Base-by-base conservation (phyloP, 2,113 vertebrate species). In the Etheostoma cragini region DNA sequence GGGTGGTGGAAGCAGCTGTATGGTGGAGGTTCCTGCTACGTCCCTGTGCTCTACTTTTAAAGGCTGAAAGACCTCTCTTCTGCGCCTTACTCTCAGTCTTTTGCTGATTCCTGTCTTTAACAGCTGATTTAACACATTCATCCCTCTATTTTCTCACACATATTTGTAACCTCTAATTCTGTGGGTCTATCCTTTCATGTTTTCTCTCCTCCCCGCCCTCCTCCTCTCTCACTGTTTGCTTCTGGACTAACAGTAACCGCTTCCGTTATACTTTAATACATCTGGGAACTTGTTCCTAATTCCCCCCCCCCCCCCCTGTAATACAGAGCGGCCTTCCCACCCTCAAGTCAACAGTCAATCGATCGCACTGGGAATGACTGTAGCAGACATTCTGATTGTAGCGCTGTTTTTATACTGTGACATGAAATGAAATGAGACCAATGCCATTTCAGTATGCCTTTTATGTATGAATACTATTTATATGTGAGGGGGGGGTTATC, bases 361-460 rank as follows among this genome's bases (percentile, higher is more conserved):
- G 6, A 65, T 84, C 6, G 8, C 82, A 72, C 52, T 49, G 47
- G 83, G 86, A 91, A 81, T 81, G 76, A 83, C 83, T 90, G 81
- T 80, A 71, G 70, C 67, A 88, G 78, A 87, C 80, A 63, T 87
- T 92, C 78, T 89, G 86, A 88, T 85, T 92, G 84, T 83, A 76
- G 71, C 7, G 30, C 68, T 74, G 69, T 63, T 84, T 81, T 79
- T 70, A 66, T 80, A 68, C 84, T 77, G 75, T 76, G 58, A 87
- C 58, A 61, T 68, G 26, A 75, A 87, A 87, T 66, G 46, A 78
- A 58, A 77, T 16, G 21, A 65, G 64, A 83, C 78, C 79, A 78
- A 62, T 88, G 84, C 85, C 65, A 52, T 86, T 83, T 87, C 83
- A 33, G 54, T 91, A 86, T 87, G 71, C 84, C 81, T 91, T 92